Evolutionary conservation across 1,140 invertebrate genomes (phyloP).

Genomic region (Caenorhabditis inopinata): DNA sequence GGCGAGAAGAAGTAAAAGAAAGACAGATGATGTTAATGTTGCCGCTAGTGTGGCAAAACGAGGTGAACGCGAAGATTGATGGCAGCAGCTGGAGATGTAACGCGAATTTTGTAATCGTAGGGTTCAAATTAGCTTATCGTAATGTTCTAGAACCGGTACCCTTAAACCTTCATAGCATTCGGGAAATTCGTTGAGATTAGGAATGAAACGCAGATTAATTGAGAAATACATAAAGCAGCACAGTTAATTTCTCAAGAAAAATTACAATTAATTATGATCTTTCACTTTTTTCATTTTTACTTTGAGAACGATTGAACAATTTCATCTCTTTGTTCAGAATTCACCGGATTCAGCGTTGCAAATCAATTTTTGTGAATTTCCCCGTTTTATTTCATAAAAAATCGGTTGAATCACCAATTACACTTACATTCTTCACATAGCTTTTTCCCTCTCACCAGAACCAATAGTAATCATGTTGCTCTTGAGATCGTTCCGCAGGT

Average conservation of each 20-base stretch:
- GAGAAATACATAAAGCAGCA: too few relatives aligned
- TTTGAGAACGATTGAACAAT: too few relatives aligned
- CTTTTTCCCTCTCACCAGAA: background rate
- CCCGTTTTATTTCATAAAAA: too few relatives aligned
- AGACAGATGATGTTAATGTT: background rate
- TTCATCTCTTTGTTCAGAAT: too few relatives aligned
- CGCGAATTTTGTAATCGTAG: background rate
- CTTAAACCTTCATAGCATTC: background rate
- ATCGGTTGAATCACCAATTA: background rate
- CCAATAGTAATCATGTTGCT: background rate
- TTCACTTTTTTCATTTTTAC: too few relatives aligned
- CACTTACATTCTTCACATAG: background rate
- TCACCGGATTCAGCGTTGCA: too few relatives aligned
- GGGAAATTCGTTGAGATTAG: too few relatives aligned
- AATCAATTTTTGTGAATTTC: too few relatives aligned
- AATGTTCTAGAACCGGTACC: background rate
- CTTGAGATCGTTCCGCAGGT: constrained; percentile 20
- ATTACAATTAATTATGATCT: too few relatives aligned
- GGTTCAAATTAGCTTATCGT: background rate
- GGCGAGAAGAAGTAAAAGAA: background rate
- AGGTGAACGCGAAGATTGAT: constrained; percentile 26
- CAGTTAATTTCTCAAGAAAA: too few relatives aligned
- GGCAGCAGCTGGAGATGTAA: constrained; percentile 6
- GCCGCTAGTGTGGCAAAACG: background rate
- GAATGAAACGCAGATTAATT: too few relatives aligned